Evolutionary conservation across 1,140 invertebrate genomes (phyloP).

Genomic region (Zaprionus inermis): DNA sequence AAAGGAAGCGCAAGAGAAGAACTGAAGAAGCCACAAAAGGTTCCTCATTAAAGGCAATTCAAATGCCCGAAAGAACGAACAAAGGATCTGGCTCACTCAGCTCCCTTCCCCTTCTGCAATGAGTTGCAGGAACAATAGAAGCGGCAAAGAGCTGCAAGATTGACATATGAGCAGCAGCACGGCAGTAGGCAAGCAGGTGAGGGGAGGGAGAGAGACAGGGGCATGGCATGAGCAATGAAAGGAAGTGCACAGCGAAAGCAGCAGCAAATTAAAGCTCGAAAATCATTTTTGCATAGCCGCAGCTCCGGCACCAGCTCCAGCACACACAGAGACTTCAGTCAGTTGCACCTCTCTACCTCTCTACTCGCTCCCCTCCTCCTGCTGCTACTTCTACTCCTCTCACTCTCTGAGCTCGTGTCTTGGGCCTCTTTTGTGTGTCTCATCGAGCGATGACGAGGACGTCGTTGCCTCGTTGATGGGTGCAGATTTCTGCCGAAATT

Average conservation of each 20-base stretch:
- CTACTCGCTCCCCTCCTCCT: not conserved
- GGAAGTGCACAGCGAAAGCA: constrained; percentile 79
- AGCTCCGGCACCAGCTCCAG: constrained; percentile 17
- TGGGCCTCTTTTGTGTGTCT: constrained; percentile 39
- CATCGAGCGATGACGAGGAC: constrained; percentile 65
- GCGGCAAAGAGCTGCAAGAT: constrained; percentile 41
- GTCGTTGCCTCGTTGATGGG: constrained; percentile 69
- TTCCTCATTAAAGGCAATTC: constrained; percentile 75
- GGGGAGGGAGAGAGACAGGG: not conserved
- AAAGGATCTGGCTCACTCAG: not conserved
- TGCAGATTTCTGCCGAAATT: constrained; percentile 84
- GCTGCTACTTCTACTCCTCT: not conserved
- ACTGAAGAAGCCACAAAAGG: constrained; percentile 18
- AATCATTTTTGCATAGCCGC: constrained; percentile 78
- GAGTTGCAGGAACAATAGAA: constrained; percentile 72
- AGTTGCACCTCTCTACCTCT: not conserved
- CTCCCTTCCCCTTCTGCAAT: constrained; percentile 32
- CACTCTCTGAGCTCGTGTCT: constrained; percentile 53
- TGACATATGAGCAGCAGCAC: constrained; percentile 64
- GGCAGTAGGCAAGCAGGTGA: not conserved
- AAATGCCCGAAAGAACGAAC: constrained; percentile 43
- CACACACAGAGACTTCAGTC: not conserved
- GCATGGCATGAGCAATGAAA: constrained; percentile 48
- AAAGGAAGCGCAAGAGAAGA: constrained; percentile 13
- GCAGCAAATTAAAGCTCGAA: constrained; percentile 79